These are phyloP conservation scores for Notamacropus eugenii DNA, from an alignment of 2,797 vertebrate genomes.

Conservation along the genomic window DNA sequence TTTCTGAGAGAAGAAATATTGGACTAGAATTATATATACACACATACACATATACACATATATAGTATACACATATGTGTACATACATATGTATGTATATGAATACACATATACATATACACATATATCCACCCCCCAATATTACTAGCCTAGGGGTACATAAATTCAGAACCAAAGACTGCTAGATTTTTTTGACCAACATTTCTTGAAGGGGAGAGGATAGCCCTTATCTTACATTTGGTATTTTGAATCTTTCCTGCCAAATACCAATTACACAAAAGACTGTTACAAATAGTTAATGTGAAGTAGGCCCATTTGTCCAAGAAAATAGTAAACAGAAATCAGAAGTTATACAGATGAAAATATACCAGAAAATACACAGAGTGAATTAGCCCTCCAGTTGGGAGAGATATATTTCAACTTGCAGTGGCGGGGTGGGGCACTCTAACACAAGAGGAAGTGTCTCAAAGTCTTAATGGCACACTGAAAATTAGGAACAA, in stretches of 20 bases:
- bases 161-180: not conserved
- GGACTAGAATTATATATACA: too few relatives aligned
- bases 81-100: too few relatives aligned
- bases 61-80: not conserved
- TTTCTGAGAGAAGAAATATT: not conserved
- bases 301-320: not conserved
- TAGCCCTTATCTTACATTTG: not conserved
- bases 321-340: not conserved
- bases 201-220: not conserved
- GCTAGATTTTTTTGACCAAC: not conserved
- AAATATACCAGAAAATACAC: not conserved
- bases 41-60: not conserved
- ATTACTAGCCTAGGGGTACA: not conserved
- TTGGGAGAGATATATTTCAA: not conserved
- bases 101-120: not conserved
- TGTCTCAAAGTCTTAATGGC: not conserved
- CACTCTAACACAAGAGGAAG: not conserved
- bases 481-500: not conserved
- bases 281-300: not conserved
- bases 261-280: not conserved
- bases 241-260: not conserved
- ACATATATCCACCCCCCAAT: not conserved
- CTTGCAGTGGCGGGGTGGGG: not conserved
- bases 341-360: not conserved
- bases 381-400: not conserved